Base-by-base conservation (phyloP, 2,797 vertebrate species). In the Microctenopoma stevenorrisi region DNA sequence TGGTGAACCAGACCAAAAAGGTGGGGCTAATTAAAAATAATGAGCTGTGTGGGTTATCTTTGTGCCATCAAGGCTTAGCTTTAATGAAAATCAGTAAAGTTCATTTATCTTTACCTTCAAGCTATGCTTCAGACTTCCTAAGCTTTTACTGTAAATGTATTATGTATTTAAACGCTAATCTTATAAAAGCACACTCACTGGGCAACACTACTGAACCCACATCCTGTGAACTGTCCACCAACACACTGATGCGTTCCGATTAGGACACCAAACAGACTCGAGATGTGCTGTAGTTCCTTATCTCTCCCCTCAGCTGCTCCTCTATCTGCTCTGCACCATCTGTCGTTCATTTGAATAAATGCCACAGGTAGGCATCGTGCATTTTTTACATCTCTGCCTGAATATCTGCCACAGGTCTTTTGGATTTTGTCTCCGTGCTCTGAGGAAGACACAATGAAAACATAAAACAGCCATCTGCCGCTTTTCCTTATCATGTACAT, bases 311-410 rank as follows among this genome's bases (percentile, higher is more conserved):
- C 79, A 69, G 68, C 68, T 62, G 71, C 72, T 64, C 14, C 66
- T 44, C 63, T 86, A 76, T 82, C 83, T 78, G 65, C 69, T 62
- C 64, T 2, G 42, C 16, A 74, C 72, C 82, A 81, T 83, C 83
- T 85, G 76, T 46, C 53, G 3, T 59, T 72, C 83, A 81, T 90
- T 72, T 83, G 72, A 87, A 87, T 85, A 44, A 88, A 77, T 79
- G 75, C 83, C 76, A 80, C 79, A 83, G 72, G 81, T 86, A 75
- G 65, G 73, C 80, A 70, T 61, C 67, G 60, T 63, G 5, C 47
- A 74, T 54, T 66, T 73, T 76, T 80, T 44, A 72, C 67, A 74
- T 81, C 77, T 47, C 22, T 55, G 64, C 60, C 55, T 69, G 69
- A 65, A 72, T 65, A 68, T 69, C 72, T 65, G 75, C 78, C 68